phyloP scores from a whole-genome alignment of 2,888 invertebrate genomes.

The Dendrolimus pini region DNA sequence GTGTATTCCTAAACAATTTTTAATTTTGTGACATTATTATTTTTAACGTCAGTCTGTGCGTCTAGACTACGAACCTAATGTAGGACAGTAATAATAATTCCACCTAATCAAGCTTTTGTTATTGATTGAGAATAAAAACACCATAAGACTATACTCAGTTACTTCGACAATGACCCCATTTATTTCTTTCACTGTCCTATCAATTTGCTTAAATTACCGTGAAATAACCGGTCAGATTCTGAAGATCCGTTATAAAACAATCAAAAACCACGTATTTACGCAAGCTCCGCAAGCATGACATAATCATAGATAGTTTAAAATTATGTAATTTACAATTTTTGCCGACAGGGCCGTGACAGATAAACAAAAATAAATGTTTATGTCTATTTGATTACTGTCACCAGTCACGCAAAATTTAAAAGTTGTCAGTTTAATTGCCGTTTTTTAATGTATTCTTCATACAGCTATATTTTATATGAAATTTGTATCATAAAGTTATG shows the following conservation, averaged over 20 bases:
- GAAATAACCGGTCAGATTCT: conserved; percentile 24
- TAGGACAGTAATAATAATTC: too few species aligned
- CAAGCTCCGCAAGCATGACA: conserved; percentile 14
- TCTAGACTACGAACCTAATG: too few species aligned
- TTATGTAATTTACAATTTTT: conserved; percentile 20
- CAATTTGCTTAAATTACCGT: conserved; percentile 17
- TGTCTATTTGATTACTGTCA: conserved; percentile 10
- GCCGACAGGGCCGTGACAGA: conserved; percentile 22
- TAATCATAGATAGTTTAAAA: conserved; percentile 20
- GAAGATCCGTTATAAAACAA: conserved; percentile 19
- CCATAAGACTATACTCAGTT: neutral
- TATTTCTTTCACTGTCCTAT: conserved; percentile 14
- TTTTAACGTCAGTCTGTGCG: too few species aligned
- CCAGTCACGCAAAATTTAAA: conserved; percentile 8
- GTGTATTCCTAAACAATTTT: too few species aligned
- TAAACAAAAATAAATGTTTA: conserved; percentile 17
- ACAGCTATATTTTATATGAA: too few species aligned
- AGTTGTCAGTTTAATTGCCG: conserved; percentile 4
- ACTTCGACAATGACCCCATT: conserved; percentile 20
- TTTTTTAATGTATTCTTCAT: too few species aligned
- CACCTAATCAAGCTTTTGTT: neutral
- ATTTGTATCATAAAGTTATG: too few species aligned
- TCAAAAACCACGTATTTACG: conserved; percentile 13
- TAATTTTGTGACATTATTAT: too few species aligned
- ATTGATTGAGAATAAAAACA: neutral